Percentiles rank a stretch among this genome's conserved stretches.
Evolutionary conservation across 2,113 vertebrate genomes (phyloP).

Genomic region (Paradisaea rubra): DNA sequence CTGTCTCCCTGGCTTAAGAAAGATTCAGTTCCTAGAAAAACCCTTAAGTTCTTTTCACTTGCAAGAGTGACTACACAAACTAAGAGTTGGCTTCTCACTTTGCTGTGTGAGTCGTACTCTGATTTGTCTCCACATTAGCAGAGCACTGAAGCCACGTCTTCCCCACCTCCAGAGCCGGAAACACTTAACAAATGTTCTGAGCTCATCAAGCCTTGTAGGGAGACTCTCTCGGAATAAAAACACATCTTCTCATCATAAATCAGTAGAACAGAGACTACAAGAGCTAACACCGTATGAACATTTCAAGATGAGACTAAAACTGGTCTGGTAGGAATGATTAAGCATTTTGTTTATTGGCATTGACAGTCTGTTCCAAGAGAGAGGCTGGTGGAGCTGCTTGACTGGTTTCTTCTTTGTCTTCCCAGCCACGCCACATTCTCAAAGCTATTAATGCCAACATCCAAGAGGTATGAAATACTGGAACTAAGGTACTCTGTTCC

Average conservation of each 20-base stretch:
- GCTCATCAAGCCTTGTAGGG: not conserved
- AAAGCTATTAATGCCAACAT: not conserved
- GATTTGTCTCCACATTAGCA: not conserved
- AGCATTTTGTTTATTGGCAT: not conserved
- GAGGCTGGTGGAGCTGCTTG: not conserved
- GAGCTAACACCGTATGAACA: not conserved
- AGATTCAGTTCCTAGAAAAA: not conserved
- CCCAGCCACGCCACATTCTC: not conserved
- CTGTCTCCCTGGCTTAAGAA: not conserved
- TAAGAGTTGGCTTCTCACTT: not conserved
- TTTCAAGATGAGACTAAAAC: not conserved
- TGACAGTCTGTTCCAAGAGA: not conserved
- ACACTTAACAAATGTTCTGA: not conserved
- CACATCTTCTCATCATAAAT: not conserved
- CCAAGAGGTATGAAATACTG: not conserved
- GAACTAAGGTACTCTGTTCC: not conserved
- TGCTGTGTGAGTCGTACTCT: not conserved
- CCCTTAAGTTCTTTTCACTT: not conserved
- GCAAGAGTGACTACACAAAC: not conserved
- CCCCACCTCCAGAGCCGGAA: not conserved
- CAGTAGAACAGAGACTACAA: not conserved
- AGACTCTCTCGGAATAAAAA: not conserved
- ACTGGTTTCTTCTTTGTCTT: not conserved
- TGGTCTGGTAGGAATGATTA: not conserved
- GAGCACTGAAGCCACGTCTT: not conserved